These are phyloP conservation scores for Habroteleia sp. DNA, from an alignment of 2,888 invertebrate genomes.

Conservation along the genomic window DNA sequence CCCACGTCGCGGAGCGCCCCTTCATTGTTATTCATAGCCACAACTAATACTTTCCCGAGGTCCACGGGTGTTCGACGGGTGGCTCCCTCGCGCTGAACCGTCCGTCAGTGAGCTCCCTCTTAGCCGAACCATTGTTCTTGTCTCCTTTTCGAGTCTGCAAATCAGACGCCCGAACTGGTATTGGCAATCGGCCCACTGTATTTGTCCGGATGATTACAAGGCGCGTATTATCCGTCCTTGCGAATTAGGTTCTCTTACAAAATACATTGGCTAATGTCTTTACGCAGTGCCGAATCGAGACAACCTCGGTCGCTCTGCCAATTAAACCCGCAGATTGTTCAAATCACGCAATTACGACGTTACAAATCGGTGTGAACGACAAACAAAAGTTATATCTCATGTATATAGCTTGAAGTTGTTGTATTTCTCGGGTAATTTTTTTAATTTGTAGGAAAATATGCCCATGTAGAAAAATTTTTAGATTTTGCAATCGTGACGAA, in stretches of 20 bases:
- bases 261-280: constrained; percentile 55
- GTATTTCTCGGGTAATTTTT: too few relatives aligned
- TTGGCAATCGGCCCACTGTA: constrained; percentile 60
- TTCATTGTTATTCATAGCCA: constrained; percentile 48
- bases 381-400: too few relatives aligned
- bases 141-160: constrained; percentile 40
- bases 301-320: constrained; percentile 36
- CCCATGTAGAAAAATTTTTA: too few relatives aligned
- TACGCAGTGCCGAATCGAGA: constrained; percentile 40
- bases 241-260: constrained; percentile 60
- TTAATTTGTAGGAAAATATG: too few relatives aligned
- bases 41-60: constrained; percentile 38
- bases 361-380: too few relatives aligned
- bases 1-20: constrained; percentile 27
- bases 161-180: constrained; percentile 48
- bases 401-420: too few relatives aligned
- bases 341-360: constrained; percentile 5
- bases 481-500: too few relatives aligned
- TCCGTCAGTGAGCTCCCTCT: constrained; percentile 30
- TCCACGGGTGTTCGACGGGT: constrained; percentile 10
- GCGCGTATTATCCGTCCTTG: constrained; percentile 45
- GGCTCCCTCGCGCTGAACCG: neutral
- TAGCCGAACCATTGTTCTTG: constrained; percentile 29
- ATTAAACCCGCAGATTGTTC: constrained; percentile 30
- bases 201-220: constrained; percentile 57